phyloP scores from a whole-genome alignment of 2,888 invertebrate genomes.

The Epirrhoe alternata region DNA sequence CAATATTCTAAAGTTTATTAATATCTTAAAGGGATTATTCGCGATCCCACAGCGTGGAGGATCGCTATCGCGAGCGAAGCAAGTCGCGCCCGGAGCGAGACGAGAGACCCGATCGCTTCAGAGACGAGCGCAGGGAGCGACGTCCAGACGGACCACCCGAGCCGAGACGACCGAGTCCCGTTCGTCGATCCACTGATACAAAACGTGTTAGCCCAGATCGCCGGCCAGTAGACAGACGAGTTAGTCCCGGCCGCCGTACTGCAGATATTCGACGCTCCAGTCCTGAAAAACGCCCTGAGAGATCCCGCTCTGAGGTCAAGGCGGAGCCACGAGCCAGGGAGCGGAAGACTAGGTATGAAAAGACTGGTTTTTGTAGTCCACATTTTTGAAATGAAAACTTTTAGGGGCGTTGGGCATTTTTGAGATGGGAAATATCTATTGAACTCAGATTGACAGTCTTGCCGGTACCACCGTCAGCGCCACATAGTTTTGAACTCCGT shows the following conservation, averaged over 20 bases:
- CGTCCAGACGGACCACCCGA: slow-evolving; percentile 22
- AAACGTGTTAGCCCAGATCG: slow-evolving; percentile 2
- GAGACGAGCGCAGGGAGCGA: slow-evolving; percentile 42
- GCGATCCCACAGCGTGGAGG: slow-evolving; percentile 61
- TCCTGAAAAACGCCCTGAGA: slow-evolving; percentile 21
- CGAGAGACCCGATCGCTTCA: slow-evolving; percentile 50
- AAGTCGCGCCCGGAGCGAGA: slow-evolving; percentile 46
- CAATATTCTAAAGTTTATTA: background rate
- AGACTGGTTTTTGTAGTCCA: background rate
- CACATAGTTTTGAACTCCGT: too few species aligned
- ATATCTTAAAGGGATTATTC: slow-evolving; percentile 44
- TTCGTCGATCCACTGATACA: slow-evolving; percentile 1
- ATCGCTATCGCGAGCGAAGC: slow-evolving; percentile 59
- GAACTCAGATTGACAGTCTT: too few species aligned
- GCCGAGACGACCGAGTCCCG: slow-evolving; percentile 10
- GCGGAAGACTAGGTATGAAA: slow-evolving; percentile 61
- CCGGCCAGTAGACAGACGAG: slow-evolving; percentile 10
- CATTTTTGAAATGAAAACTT: too few species aligned
- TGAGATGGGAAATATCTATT: too few species aligned
- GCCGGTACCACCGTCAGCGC: too few species aligned
- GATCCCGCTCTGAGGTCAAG: slow-evolving; percentile 38
- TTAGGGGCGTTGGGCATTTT: too few species aligned
- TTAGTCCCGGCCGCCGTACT: slow-evolving; percentile 5
- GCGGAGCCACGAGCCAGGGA: slow-evolving; percentile 51
- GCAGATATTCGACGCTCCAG: background rate